Conservation (phyloP, 1,140 invertebrate genomes). For the Heliconius melpomene region DNA sequence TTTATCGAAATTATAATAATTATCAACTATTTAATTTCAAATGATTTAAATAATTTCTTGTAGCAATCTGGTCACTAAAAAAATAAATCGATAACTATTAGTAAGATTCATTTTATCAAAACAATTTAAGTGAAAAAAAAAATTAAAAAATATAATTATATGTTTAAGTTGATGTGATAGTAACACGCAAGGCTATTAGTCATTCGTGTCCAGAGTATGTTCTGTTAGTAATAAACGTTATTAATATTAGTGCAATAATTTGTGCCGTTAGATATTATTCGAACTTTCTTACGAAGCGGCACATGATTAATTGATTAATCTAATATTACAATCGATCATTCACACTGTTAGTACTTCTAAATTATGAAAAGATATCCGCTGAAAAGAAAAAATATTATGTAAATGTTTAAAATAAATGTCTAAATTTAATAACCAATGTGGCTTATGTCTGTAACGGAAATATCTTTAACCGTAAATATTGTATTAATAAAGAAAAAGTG, state of each 20-base stretch:
- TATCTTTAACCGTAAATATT: neutral
- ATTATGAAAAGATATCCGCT: neutral
- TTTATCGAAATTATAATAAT: neutral
- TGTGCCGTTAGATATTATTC: constrained; percentile 7
- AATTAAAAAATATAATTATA: neutral
- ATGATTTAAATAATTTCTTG: neutral
- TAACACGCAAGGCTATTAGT: constrained; percentile 5
- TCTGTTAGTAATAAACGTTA: neutral
- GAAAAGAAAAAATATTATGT: too few relatives aligned
- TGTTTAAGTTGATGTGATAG: constrained; percentile 2
- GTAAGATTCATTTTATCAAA: constrained; percentile 4
- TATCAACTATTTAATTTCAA: neutral
- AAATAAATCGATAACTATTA: neutral
- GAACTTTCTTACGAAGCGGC: neutral
- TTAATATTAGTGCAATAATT: neutral
- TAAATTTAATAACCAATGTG: too few relatives aligned
- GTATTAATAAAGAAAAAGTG: neutral
- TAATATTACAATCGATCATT: neutral
- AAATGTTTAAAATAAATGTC: too few relatives aligned
- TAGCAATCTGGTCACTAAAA: neutral
- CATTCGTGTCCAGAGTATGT: neutral
- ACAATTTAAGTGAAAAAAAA: neutral
- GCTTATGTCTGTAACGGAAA: too few relatives aligned
- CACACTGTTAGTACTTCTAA: neutral
- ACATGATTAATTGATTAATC: neutral